Percentiles rank a stretch among this genome's conserved stretches.
Conservation (phyloP, 2,888 invertebrate genomes). For the Lissocephala sabroskyi region DNA sequence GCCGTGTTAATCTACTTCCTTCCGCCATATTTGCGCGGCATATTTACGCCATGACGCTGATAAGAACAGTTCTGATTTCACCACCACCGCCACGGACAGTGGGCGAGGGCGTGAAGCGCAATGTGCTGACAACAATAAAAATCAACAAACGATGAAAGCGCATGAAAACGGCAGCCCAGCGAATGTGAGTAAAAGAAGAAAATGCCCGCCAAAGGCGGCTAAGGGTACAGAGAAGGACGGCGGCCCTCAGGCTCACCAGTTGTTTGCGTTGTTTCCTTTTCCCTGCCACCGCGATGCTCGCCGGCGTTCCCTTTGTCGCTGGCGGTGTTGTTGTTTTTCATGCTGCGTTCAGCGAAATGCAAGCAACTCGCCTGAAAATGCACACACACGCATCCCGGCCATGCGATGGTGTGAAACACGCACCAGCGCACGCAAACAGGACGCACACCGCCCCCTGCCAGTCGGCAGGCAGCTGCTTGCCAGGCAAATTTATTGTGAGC, state of each 20-base stretch:
- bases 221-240: too few relatives aligned
- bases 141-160: too few relatives aligned
- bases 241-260: background rate
- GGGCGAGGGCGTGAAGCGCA: too few relatives aligned
- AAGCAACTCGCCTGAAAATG: background rate
- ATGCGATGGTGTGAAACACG: background rate
- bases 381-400: background rate
- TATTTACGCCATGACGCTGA: slow-evolving; percentile 28
- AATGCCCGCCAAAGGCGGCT: too few relatives aligned
- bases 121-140: slow-evolving; percentile 3
- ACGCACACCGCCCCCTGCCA: background rate
- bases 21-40: slow-evolving; percentile 44
- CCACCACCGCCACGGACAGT: background rate
- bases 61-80: slow-evolving; percentile 22
- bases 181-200: too few relatives aligned
- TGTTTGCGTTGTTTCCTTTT: background rate
- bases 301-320: too few relatives aligned
- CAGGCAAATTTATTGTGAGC: slow-evolving; percentile 6
- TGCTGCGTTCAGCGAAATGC: background rate
- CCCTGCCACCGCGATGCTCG: background rate
- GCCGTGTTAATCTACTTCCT: slow-evolving; percentile 48
- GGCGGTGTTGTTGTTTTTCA: background rate
- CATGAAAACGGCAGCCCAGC: too few relatives aligned
- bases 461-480: background rate
- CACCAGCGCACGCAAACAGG: background rate